These are phyloP conservation scores for Thaumatotibia leucotreta DNA, from an alignment of 1,140 invertebrate species.

Conservation along the genomic window DNA sequence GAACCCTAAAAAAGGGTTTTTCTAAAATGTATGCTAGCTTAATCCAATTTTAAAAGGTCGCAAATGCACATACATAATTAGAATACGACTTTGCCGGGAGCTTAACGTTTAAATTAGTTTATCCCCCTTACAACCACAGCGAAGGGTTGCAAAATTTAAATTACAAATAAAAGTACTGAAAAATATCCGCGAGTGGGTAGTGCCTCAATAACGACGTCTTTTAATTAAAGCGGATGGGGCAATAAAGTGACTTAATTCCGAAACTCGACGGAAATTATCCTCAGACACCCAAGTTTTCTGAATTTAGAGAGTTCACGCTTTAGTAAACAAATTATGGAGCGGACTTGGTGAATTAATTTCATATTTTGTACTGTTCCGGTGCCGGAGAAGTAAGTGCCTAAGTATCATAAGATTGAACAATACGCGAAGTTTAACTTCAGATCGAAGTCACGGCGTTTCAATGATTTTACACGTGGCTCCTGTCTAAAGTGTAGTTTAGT, in stretches of 20 bases:
- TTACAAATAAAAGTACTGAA: constrained; percentile 77
- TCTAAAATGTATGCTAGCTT: constrained; percentile 23
- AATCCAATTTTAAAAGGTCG: constrained; percentile 59
- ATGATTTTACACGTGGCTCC: background rate
- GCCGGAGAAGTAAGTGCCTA: background rate
- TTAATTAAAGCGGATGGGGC: constrained; percentile 75
- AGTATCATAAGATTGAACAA: background rate
- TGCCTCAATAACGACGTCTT: constrained; percentile 71
- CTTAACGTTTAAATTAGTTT: constrained; percentile 75
- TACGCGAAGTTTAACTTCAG: background rate
- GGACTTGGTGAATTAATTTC: constrained; percentile 16
- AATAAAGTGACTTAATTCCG: constrained; percentile 73
- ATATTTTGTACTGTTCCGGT: background rate
- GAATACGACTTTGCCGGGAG: constrained; percentile 62
- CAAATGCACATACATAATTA: constrained; percentile 58
- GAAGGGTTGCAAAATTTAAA: constrained; percentile 76
- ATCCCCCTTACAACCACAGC: constrained; percentile 61
- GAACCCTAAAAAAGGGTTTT: constrained; percentile 16
- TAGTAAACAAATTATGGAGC: constrained; percentile 26
- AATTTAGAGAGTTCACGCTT: constrained; percentile 31
- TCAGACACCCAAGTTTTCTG: constrained; percentile 42
- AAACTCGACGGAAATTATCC: constrained; percentile 62
- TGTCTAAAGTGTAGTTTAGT: background rate
- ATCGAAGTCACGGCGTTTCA: background rate
- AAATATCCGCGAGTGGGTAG: constrained; percentile 73